These are phyloP conservation scores for Nomada fucata DNA, from an alignment of 2,888 invertebrate species.

Conservation along the genomic window DNA sequence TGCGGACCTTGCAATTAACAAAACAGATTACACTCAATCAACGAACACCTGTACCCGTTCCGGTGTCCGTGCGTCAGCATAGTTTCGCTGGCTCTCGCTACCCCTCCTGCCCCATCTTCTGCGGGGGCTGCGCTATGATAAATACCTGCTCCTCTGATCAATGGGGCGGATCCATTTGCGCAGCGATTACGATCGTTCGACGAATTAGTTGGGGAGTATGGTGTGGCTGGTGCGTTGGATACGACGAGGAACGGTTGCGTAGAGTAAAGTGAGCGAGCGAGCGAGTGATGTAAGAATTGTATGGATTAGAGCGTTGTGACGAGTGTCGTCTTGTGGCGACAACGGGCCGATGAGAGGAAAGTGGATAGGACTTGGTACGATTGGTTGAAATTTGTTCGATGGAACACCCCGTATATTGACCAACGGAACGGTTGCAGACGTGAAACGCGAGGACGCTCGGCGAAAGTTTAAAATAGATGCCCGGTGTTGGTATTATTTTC, in stretches of 20 bases:
- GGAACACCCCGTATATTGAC: too few relatives aligned
- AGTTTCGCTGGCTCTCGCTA: constrained; percentile 58
- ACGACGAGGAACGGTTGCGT: neutral
- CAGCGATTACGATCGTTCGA: neutral
- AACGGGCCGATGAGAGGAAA: neutral
- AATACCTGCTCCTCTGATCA: constrained; percentile 28
- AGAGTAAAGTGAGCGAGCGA: neutral
- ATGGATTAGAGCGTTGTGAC: neutral
- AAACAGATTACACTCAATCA: constrained; percentile 83
- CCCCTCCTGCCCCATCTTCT: constrained; percentile 15
- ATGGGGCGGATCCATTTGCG: constrained; percentile 20
- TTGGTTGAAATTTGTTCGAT: neutral
- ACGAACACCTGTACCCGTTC: constrained; percentile 73
- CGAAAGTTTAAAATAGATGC: too few relatives aligned
- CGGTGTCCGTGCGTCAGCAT: constrained; percentile 36
- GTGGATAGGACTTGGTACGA: neutral
- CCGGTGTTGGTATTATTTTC: too few relatives aligned
- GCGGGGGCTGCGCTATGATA: constrained; percentile 14
- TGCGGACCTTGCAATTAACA: constrained; percentile 82
- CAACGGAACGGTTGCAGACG: too few relatives aligned
- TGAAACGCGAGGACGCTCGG: too few relatives aligned
- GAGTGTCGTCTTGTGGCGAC: neutral
- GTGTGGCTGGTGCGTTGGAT: neutral
- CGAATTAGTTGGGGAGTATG: constrained; percentile 24
- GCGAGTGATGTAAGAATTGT: neutral